Evolutionary conservation across 2,888 invertebrate species (phyloP).

Genomic region (Torymus aiolomorphi): DNA sequence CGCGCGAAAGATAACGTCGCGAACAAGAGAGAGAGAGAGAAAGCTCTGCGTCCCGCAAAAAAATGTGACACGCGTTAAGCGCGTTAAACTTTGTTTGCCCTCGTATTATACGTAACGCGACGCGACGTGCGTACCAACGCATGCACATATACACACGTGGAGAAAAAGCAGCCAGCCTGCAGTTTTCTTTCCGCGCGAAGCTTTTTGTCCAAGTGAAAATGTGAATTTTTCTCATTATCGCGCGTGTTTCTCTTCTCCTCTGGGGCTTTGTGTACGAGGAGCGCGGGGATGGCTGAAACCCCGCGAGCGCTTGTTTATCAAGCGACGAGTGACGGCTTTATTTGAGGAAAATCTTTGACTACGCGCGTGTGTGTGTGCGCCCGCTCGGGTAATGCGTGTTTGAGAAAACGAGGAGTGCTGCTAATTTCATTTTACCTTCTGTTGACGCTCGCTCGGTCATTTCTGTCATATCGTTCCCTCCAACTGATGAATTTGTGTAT

Average conservation of each 20-base stretch:
- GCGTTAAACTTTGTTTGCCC: constrained; percentile 8
- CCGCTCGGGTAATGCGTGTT: neutral
- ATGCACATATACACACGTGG: too few relatives aligned
- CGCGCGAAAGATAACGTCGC: too few relatives aligned
- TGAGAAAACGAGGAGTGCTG: neutral
- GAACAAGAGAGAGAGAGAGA: too few relatives aligned
- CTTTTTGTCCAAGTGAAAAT: constrained; percentile 20
- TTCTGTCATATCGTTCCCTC: too few relatives aligned
- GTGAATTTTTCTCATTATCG: constrained; percentile 38
- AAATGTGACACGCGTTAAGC: constrained; percentile 2
- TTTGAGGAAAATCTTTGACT: neutral
- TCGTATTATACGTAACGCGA: neutral
- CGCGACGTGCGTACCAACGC: neutral
- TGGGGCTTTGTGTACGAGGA: too few relatives aligned
- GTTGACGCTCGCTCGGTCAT: too few relatives aligned
- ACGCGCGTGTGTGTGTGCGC: too few relatives aligned
- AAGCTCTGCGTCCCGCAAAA: too few relatives aligned
- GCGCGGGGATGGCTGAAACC: too few relatives aligned
- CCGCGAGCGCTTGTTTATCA: constrained; percentile 26
- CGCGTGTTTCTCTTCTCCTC: neutral
- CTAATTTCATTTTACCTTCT: too few relatives aligned
- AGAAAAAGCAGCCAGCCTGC: too few relatives aligned
- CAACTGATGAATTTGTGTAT: too few relatives aligned
- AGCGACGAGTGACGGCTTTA: constrained; percentile 7
- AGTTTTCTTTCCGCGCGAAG: neutral